A percentile compares a stretch with the other conserved stretches of the same genome.
phyloP scores from a whole-genome alignment of 2,797 vertebrate species.

The Malacoraja senta region DNA sequence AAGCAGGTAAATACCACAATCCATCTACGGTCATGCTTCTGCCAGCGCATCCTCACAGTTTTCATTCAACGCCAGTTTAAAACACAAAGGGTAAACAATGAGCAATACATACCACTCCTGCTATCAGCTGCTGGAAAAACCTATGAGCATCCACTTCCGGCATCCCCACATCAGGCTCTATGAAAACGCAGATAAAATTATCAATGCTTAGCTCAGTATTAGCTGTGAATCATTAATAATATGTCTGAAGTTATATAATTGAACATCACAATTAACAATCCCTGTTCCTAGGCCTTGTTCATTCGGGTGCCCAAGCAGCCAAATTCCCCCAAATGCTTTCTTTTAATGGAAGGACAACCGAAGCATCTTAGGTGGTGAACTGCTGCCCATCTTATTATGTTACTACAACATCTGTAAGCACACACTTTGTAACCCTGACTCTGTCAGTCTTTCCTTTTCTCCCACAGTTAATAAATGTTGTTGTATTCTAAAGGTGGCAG shows the following conservation, averaged over 20 bases:
- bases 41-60: too few relatives aligned
- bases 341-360: background rate
- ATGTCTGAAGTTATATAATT: background rate
- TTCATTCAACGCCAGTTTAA: background rate
- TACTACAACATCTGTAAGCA: background rate
- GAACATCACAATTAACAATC: background rate
- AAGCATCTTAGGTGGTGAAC: background rate
- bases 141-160: conserved; percentile 79
- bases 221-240: background rate
- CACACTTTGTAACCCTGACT: too few relatives aligned
- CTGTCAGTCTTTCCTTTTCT: background rate
- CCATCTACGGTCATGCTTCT: background rate
- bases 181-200: conserved; percentile 32
- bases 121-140: conserved; percentile 87
- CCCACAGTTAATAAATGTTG: background rate
- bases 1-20: background rate
- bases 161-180: conserved; percentile 93
- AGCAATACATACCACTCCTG: conserved; percentile 75
- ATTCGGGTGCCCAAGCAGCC: background rate
- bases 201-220: background rate
- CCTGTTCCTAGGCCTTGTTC: background rate
- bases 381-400: background rate
- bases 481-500: background rate
- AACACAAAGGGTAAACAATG: background rate
- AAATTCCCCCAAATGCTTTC: background rate